Evolutionary conservation across 2,888 invertebrate genomes (phyloP), one percentile per base, ranked within the genome.

Genomic region (Agrochola circellaris): DNA sequence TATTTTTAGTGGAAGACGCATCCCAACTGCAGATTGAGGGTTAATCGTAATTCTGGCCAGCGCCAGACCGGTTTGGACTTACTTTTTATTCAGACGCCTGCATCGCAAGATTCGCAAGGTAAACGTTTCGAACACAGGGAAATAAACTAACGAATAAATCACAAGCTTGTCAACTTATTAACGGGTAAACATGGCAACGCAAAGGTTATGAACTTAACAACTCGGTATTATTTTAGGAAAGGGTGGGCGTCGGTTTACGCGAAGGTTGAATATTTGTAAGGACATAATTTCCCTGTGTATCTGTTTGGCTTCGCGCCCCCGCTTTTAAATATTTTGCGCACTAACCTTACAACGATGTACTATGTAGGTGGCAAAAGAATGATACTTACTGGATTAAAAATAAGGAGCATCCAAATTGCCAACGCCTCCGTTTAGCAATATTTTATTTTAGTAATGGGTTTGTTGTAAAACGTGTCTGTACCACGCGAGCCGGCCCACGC

Each of bases 41-140:
- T 93, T 94, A 94, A 94, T 95, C 93, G 93, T 90, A 92, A 95
- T 95, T 95, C 95, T 93, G 95, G 94, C 93, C 93, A 92, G 90
- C 89, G 91, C 87, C 90, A 85, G 91, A 95, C 96, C 95, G 95
- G 96, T 95, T 95, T 89, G 82, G 83, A 89, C 90, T 91, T 91
- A 91, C 92, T 93, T 93, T 93, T 93, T 92, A 91, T 88, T 79
- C 77, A 64, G 88, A 84, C 86, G 87, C 87, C 85, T 89, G 88
- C 85, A 85, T 81, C 83, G 88, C 87, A 89, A 91, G 93, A 91
- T 91, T 82, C 83, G 89, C 88, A 89, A 92, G 93, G 91, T 90
- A 91, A 92, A 91, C 89, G 91, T 88, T 89, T 90, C 86, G 82
- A 87, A 83, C 89, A 89, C 86, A 88, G 85, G 86, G 87, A 91